Evolutionary conservation across 2,113 vertebrate species (phyloP), one percentile per base, ranked within the genome.

Genomic region (Lamprologus speciosus): DNA sequence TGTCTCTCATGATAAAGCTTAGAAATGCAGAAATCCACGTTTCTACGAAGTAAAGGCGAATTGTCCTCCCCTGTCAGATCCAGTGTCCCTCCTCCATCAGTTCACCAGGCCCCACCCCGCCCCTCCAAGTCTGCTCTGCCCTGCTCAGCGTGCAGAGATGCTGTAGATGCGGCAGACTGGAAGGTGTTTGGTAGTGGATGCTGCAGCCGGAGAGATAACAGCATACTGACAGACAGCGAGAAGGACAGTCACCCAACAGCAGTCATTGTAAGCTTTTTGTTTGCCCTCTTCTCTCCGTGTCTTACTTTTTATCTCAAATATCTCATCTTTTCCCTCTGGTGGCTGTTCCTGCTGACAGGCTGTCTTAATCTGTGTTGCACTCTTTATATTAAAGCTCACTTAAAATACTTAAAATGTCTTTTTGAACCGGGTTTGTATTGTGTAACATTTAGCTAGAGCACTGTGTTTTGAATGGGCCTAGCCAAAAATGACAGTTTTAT

Each of bases 121-220:
- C 88, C 88, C 87, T 37, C 86, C 87, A 53, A 1, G 31, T 37
- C 83, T 8, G 35, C 80, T 28, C 28, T 16, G 54, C 47, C 5
- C 23, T 8, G 33, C 81, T 80, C 82, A 1, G 45, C 6, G 23
- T 23, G 54, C 86, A 78, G 82, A 45, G 85, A 54, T 79, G 92
- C 86, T 87, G 87, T 88, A 86, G 87, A 91, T 88, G 92, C 83
- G 9, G 65, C 86, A 85, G 88, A 84, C 80, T 6, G 68, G 84
- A 87, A 40, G 21, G 9, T 5, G 63, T 23, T 28, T 47, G 84
- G 23, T 11, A 4, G 53, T 89, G 87, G 87, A 86, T 85, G 85
- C 91, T 54, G 58, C 88, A 90, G 80, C 57, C 2, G 4, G 65
- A 40, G 58, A 88, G 82, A 92, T n/a, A 85, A 16, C 70, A 23